Base-by-base conservation (phyloP, 2,888 invertebrate species). In the Metopia argyrocephala region DNA sequence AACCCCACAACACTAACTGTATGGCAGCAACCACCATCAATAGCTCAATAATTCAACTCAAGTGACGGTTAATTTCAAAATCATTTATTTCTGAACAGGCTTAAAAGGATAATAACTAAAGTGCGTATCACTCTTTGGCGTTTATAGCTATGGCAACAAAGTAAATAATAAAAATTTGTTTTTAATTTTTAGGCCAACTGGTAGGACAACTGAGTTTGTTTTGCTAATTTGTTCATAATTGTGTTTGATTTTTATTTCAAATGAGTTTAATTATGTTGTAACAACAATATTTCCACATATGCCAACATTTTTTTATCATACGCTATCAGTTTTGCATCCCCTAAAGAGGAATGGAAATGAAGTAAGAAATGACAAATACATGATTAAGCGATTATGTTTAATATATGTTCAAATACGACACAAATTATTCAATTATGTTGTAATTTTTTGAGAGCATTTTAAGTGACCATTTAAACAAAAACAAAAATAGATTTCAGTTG, bases 201-300 rank as follows among this genome's bases (percentile, higher is more conserved):
- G 81, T 79, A 23, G 79, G 80, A 78, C 48, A 69, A 74, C 76
- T 82, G 85, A 83, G 85, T 84, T 84, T 87, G 87, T 83, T 38
- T 87, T 85, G 87, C 88, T 88, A 88, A 89, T 88, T 88, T 89
- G 88, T 85, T 73, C 85, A 87, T 87, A 89, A 88, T 88, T 88
- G 87, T 85, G 85, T 86, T 85, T 85, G 85, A 88, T 87, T 75
- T 82, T 76, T 83, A 78, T 87, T 85, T 85, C 83, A 70, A 73
- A 75, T 76, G 75, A 83, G 85, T 82, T 84, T 84, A 82, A 82
- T 82, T 78, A 83, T 76, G 79, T 84, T 85, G 83, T 83, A 83
- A 83, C 66, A 68, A 73, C 82, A 75, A 76, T 59, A 66, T 81
- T 85, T 85, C 84, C 87, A 85, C 87, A 88, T 86, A 87, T 88